Evolutionary conservation across 1,140 invertebrate genomes (phyloP), one percentile per base, ranked within the genome.

Genomic region (Megathymus violae): DNA sequence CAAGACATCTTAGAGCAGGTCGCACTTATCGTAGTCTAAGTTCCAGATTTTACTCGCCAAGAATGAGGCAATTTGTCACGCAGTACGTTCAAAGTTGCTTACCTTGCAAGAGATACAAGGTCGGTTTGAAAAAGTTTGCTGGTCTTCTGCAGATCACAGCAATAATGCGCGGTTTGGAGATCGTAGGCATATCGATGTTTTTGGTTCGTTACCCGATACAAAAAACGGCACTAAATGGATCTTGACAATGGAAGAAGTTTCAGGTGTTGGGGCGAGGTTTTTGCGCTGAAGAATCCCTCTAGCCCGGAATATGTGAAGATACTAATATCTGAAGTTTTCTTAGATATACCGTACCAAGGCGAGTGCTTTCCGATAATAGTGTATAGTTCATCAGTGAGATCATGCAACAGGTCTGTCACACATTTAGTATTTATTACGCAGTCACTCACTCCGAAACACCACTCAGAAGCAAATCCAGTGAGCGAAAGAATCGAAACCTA

Each of bases 391-490:
- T 73, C 36, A 71, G 75, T 3, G 62, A 43, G n/a, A 65, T 89
- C 1, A 86, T 85, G 77, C 80, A 90, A 38, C 69, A 88, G 36
- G 44, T 74, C 0, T 65, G 70, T 14, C 67, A 76, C n/a, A n/a
- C n/a, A n/a, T n/a, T n/a, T n/a, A n/a, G n/a, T n/a, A n/a, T n/a
- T n/a, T n/a, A n/a, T n/a, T 48, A 64, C 63, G 4, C 87, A 89
- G 25, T 62, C 63, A 3, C 58, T 89, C 0, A 85, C 76, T 14
- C 78, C 85, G 0, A 10, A 73, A 1, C 84, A 89, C 61, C 78
- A 89, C 44, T 78, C 91, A 0, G 67, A 78, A 27, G 69, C 82
- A 0, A 91, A 91, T 43, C 86, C 83, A 0, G 81, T 80, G 89
- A 91, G 65, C 47, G 88, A 0, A 82, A 74, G 17, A 91, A 91